phyloP scores from a whole-genome alignment of 2,797 vertebrate species.

The Pygocentrus nattereri region DNA sequence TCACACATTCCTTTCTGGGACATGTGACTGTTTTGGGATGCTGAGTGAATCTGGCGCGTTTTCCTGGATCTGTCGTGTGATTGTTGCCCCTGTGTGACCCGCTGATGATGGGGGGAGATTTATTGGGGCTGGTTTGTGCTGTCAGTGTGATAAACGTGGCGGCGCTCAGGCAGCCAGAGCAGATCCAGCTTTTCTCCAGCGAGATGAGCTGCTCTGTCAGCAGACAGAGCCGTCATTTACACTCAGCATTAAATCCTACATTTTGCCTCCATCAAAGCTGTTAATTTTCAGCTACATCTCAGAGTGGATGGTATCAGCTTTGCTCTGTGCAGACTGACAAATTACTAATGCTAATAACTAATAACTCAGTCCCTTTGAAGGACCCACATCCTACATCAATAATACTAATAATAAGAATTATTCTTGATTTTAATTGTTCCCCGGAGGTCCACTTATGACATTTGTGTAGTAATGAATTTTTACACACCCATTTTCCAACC shows the following conservation, averaged over 20 bases:
- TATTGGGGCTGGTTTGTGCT: slow-evolving; percentile 40
- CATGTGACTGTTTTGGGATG: slow-evolving; percentile 26
- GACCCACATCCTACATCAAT: not conserved
- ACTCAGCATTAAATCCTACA: not conserved
- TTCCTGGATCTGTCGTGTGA: not conserved
- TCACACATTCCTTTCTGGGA: not conserved
- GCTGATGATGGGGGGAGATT: slow-evolving; percentile 41
- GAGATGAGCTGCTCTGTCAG: not conserved
- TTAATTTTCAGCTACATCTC: not conserved
- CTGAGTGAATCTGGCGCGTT: not conserved
- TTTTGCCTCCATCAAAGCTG: not conserved
- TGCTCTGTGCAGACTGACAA: too few relatives aligned
- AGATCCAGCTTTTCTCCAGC: slow-evolving; percentile 36
- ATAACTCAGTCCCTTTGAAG: too few relatives aligned
- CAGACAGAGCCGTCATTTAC: not conserved
- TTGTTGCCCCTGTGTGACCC: not conserved
- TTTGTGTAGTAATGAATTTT: too few relatives aligned
- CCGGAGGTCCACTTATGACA: too few relatives aligned
- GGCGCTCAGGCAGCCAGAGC: slow-evolving; percentile 18
- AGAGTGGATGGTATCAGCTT: too few relatives aligned
- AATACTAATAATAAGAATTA: not conserved
- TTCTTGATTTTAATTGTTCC: too few relatives aligned
- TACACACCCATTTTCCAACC: too few relatives aligned
- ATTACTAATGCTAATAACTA: too few relatives aligned
- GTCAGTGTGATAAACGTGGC: slow-evolving; percentile 53